Percentiles rank a stretch among this genome's conserved stretches.
phyloP scores from a whole-genome alignment of 2,113 vertebrate species.

The Vireo altiloquus region DNA sequence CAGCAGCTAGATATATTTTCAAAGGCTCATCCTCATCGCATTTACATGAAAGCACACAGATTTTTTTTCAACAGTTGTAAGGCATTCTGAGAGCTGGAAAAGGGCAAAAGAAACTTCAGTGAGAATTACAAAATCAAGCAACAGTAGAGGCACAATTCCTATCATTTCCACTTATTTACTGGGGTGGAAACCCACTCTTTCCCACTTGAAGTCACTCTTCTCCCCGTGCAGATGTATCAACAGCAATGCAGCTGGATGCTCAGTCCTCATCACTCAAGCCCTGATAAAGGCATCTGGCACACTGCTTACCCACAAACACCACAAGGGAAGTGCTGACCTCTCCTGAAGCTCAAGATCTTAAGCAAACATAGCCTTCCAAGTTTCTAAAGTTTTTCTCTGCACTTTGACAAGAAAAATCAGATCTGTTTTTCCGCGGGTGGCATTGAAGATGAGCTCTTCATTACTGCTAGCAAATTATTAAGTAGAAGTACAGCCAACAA shows the following conservation, averaged over 20 bases:
- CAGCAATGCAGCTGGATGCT: not conserved
- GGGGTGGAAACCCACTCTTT: not conserved
- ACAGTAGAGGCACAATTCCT: not conserved
- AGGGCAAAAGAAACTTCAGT: not conserved
- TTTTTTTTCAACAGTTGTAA: not conserved
- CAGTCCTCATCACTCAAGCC: not conserved
- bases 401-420: not conserved
- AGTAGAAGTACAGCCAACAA: not conserved
- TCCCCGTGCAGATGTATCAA: not conserved
- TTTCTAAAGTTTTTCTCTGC: not conserved
- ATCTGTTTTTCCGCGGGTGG: not conserved
- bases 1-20: constrained; percentile 42
- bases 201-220: not conserved
- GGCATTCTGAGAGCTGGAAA: not conserved
- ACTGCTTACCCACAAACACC: not conserved
- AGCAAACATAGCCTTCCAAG: not conserved
- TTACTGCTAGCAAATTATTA: not conserved
- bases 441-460: not conserved
- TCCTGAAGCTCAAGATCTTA: not conserved
- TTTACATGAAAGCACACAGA: constrained; percentile 39
- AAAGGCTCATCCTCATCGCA: constrained; percentile 28
- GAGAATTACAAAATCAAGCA: not conserved
- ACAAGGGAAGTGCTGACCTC: not conserved
- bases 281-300: not conserved
- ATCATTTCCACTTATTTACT: not conserved